Conservation (phyloP, 2,113 vertebrate species). For the Taurulus bubalis region DNA sequence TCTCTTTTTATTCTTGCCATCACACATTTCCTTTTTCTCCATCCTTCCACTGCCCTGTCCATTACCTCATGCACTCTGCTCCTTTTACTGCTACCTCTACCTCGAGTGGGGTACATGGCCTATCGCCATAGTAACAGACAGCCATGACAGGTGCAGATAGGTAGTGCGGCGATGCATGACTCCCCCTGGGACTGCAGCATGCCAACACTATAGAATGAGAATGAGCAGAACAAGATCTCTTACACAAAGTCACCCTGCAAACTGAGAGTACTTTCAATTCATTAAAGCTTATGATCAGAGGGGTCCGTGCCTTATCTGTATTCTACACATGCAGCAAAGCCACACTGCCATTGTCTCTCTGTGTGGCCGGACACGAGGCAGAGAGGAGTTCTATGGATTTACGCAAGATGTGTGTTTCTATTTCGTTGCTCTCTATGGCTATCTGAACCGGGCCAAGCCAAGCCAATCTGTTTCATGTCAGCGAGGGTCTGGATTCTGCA, state of each 20-base stretch:
- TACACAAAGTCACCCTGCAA: constrained; percentile 28
- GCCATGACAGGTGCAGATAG: constrained; percentile 83
- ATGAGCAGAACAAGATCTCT: constrained; percentile 51
- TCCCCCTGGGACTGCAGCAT: constrained; percentile 71
- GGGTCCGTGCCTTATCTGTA: constrained; percentile 26
- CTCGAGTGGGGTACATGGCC: constrained; percentile 70
- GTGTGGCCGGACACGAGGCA: constrained; percentile 25
- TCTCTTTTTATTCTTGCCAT: neutral
- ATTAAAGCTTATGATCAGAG: neutral
- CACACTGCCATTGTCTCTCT: constrained; percentile 51
- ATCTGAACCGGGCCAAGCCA: constrained; percentile 20
- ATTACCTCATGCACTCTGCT: constrained; percentile 32
- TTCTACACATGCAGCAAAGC: constrained; percentile 45
- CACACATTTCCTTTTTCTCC: constrained; percentile 41
- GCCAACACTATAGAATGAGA: constrained; percentile 68
- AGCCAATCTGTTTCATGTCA: constrained; percentile 50
- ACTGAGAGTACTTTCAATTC: constrained; percentile 1
- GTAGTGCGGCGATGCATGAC: constrained; percentile 76
- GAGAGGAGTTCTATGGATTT: constrained; percentile 20
- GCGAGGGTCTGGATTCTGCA: constrained; percentile 14
- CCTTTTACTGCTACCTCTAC: constrained; percentile 25
- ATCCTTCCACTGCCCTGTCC: constrained; percentile 34
- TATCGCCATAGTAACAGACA: constrained; percentile 86
- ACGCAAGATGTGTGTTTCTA: constrained; percentile 46
- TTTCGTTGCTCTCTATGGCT: constrained; percentile 34